phyloP scores from a whole-genome alignment of 2,113 vertebrate genomes.

The Salvelinus alpinus region DNA sequence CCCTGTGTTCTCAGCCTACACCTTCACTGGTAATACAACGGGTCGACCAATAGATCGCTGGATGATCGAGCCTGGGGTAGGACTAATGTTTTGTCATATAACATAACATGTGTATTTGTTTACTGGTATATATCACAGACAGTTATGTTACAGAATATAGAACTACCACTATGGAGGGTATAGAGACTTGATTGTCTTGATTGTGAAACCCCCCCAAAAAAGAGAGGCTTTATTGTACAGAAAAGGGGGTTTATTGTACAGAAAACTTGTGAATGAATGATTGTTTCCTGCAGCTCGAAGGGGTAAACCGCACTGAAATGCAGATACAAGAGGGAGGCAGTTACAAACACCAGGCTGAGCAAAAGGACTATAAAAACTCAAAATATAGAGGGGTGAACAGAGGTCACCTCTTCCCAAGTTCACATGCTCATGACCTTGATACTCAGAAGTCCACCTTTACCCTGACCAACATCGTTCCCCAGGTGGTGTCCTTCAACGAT shows the following conservation, averaged over 20 bases:
- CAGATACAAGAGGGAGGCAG: no score
- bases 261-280: no score
- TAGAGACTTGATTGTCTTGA: no score
- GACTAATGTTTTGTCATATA: conserved; percentile 21
- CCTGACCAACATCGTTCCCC: conserved; percentile 23
- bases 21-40: rapidly evolving
- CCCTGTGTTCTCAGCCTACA: conserved; percentile 57
- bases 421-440: no score
- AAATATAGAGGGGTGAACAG: no score
- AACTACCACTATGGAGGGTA: neutral
- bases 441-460: no score
- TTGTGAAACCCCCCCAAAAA: no score
- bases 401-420: no score
- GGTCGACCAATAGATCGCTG: rapidly evolving
- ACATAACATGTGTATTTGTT: neutral
- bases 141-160: neutral
- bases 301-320: no score
- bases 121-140: neutral
- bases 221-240: no score
- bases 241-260: neutral
- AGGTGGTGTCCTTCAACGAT: neutral
- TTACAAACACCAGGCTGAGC: neutral
- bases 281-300: neutral
- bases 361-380: no score
- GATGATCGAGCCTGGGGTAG: conserved; percentile 19